phyloP scores from a whole-genome alignment of 2,797 vertebrate species.

The Yasuhikotakia modesta region DNA sequence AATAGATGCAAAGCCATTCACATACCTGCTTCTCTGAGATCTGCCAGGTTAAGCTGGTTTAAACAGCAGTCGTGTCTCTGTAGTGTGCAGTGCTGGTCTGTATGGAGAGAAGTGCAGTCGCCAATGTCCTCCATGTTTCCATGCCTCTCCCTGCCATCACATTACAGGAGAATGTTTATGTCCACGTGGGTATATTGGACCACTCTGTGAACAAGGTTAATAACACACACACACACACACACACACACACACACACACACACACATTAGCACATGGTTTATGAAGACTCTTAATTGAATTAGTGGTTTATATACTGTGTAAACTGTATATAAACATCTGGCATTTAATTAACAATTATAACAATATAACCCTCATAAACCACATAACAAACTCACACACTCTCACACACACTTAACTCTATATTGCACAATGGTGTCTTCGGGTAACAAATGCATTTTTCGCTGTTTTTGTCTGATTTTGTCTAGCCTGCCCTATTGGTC shows the following conservation, averaged over 20 bases:
- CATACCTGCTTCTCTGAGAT: too few relatives aligned
- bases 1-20: conserved; percentile 58
- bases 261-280: too few relatives aligned
- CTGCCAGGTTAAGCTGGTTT: neutral
- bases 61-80: too few relatives aligned
- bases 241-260: too few relatives aligned
- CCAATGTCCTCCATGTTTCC: conserved; percentile 68
- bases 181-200: conserved; percentile 69
- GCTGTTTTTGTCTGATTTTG: conserved; percentile 22
- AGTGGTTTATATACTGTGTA: too few relatives aligned
- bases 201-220: conserved; percentile 74
- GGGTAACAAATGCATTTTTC: neutral
- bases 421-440: too few relatives aligned
- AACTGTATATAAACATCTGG: too few relatives aligned
- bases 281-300: too few relatives aligned
- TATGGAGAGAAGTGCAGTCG: conserved; percentile 73
- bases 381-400: too few relatives aligned
- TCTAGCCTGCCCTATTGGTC: conserved; percentile 82
- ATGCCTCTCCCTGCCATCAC: conserved; percentile 75
- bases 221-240: neutral
- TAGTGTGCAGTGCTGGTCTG: conserved; percentile 70
- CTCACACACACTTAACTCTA: too few relatives aligned
- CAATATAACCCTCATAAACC: too few relatives aligned
- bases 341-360: too few relatives aligned
- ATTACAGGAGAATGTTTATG: conserved; percentile 76